phyloP scores from a whole-genome alignment of 2,113 vertebrate genomes.

The Tapirus terrestris region DNA sequence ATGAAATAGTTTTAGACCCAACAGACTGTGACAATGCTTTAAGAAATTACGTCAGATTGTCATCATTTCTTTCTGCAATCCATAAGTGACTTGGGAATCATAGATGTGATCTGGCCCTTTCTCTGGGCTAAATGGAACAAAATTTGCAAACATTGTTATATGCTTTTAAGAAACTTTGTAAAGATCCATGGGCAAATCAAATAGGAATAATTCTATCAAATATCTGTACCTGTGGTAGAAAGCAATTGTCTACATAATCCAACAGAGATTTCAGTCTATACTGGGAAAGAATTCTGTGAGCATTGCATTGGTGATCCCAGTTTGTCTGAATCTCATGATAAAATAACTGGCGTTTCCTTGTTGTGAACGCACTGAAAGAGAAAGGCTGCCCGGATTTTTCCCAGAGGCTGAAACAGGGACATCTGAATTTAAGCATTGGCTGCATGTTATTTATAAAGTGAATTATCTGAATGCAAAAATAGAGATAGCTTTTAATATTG shows the following conservation, averaged over 20 bases:
- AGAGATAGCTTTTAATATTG: conserved; percentile 7
- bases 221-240: neutral
- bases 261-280: neutral
- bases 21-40: neutral
- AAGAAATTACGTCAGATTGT: neutral
- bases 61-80: neutral
- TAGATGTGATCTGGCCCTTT: neutral
- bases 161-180: neutral
- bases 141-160: neutral
- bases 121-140: neutral
- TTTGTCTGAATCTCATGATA: neutral
- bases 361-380: neutral
- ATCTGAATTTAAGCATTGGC: neutral
- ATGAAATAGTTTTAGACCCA: neutral
- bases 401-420: neutral
- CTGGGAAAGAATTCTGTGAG: neutral
- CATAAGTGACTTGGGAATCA: neutral
- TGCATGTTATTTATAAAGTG: neutral
- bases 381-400: neutral
- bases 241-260: neutral
- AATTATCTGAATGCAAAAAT: conserved; percentile 1
- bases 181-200: neutral
- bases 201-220: neutral
- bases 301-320: neutral
- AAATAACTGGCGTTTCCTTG: neutral